Base-by-base conservation (phyloP, 2,797 vertebrate genomes). In the Lophius americanus region DNA sequence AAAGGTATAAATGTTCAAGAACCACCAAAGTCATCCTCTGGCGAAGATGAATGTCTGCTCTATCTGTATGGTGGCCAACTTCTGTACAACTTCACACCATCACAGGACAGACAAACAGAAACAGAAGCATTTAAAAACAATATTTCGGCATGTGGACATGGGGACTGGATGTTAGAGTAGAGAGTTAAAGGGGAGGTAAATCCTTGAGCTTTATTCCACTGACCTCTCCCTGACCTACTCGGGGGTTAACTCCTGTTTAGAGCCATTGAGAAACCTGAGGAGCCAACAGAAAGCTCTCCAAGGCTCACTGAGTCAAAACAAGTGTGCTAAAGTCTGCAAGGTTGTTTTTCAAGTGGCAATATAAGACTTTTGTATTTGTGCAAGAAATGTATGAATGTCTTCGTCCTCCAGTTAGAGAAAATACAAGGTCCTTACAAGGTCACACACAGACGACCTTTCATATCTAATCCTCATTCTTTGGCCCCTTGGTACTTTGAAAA, bases 131-230 rank as follows among this genome's bases (percentile, higher is more conserved):
- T 59, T 5, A 53, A 77, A 83, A 85, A 68, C 80, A 78, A 50
- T 42, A 39, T 59, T 60, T 58, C 13, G 71, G 47, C 55, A 52
- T 46, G 50, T 0, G 23, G 60, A 52, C 32, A n/a, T n/a, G 0
- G 13, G 50, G 62, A 60, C 61, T 68, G 61, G 57, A 50, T 59
- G 52, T 72, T 8, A 37, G 53, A 73, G 58, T 54, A 79, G 57
- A 64, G 67, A 76, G 76, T 68, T 85, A 85, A 88, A 88, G 84
- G 57, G 66, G 67, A 76, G 76, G 70, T 85, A 85, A 88, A 88
- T 85, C 78, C 84, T 60, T 39, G 53, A 37, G 63, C 63, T 86
- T 88, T 82, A 79, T 83, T 83, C 81, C 68, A 75, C 64, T 90
- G 84, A 83, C 86, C 84, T 73, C 38, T 43, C 42, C 65, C 60